Evolutionary conservation across 2,888 invertebrate species (phyloP).

Genomic region (Asteroscopus sphinx): DNA sequence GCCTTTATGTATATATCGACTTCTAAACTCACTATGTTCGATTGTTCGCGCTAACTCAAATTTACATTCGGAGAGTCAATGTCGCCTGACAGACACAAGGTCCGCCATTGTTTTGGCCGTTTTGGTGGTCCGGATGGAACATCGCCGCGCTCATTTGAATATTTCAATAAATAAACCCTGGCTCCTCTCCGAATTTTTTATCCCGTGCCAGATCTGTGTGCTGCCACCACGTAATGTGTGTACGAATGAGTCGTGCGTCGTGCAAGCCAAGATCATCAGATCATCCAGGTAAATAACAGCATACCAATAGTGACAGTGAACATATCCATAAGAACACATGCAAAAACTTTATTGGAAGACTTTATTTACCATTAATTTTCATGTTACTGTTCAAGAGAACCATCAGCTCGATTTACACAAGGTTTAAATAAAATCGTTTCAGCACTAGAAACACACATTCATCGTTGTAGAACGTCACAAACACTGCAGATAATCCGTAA

Average conservation of each 20-base stretch:
- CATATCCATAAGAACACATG: conserved; percentile 77
- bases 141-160: conserved; percentile 78
- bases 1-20: conserved; percentile 83
- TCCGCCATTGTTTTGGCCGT: conserved; percentile 85
- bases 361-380: conserved; percentile 88
- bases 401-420: conserved; percentile 81
- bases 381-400: conserved; percentile 89
- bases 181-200: conserved; percentile 56
- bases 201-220: conserved; percentile 64
- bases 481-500: conserved; percentile 82
- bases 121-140: conserved; percentile 83
- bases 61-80: conserved; percentile 87
- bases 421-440: conserved; percentile 64
- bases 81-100: conserved; percentile 83
- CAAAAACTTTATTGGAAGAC: conserved; percentile 74
- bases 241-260: conserved; percentile 76
- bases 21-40: conserved; percentile 83
- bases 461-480: conserved; percentile 77
- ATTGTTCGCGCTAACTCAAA: conserved; percentile 85
- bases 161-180: conserved; percentile 70
- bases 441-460: conserved; percentile 76
- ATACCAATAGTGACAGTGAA: conserved; percentile 72
- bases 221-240: conserved; percentile 60
- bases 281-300: conserved; percentile 76
- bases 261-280: conserved; percentile 87